Conservation (phyloP, 2,113 vertebrate genomes). For the Columba livia region DNA sequence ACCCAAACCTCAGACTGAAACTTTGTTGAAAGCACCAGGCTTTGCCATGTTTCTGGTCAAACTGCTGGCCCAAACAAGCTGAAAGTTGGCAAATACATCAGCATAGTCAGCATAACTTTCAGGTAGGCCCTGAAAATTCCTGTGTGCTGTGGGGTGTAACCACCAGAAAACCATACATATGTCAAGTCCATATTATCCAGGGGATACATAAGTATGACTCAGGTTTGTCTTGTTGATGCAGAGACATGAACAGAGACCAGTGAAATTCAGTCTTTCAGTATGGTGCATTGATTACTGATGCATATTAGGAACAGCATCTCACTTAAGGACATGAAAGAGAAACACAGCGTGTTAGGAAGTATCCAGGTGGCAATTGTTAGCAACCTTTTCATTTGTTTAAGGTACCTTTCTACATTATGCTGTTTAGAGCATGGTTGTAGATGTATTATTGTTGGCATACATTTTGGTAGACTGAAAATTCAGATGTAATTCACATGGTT, state of each 20-base stretch:
- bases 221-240: neutral
- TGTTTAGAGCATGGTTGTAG: fast-evolving
- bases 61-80: neutral
- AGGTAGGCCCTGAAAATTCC: neutral
- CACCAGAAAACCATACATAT: neutral
- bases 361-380: neutral
- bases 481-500: neutral
- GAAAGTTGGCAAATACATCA: neutral
- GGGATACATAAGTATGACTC: neutral
- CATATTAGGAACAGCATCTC: neutral
- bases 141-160: neutral
- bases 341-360: neutral
- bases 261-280: neutral
- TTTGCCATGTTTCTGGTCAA: constrained; percentile 15
- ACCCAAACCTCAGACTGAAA: neutral
- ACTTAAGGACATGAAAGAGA: neutral
- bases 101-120: neutral
- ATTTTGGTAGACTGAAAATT: neutral
- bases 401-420: neutral
- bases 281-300: neutral
- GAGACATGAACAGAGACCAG: neutral
- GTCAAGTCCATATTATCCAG: neutral
- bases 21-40: neutral
- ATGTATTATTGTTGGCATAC: neutral
- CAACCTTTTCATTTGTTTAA: neutral